phyloP scores from a whole-genome alignment of 2,797 vertebrate species.

The Babyrousa celebensis region DNA sequence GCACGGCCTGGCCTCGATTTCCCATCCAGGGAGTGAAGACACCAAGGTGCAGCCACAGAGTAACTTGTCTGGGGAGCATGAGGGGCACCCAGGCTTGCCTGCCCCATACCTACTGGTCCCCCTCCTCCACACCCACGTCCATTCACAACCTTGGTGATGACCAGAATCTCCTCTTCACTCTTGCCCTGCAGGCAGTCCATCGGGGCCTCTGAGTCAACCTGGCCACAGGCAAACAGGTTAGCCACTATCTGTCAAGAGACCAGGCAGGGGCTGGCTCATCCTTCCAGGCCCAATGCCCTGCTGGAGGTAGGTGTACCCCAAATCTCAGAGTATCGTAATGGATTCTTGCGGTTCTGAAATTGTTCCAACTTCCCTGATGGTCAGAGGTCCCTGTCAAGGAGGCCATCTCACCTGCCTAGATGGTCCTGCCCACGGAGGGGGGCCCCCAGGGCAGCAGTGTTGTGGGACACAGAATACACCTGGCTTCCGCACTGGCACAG shows the following conservation, averaged over 20 bases:
- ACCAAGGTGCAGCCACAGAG: background rate
- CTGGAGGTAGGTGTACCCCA: background rate
- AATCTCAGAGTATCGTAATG: background rate
- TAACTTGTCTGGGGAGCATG: background rate
- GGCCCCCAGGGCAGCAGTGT: background rate
- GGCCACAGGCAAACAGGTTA: conserved; percentile 80
- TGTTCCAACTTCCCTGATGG: background rate
- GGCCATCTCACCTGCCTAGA: background rate
- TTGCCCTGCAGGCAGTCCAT: conserved; percentile 85
- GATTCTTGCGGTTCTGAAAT: background rate
- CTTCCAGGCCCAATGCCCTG: background rate
- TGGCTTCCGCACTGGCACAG: background rate
- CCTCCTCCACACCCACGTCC: background rate
- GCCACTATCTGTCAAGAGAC: conserved; percentile 82
- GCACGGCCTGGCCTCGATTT: background rate
- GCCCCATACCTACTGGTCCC: fast-evolving
- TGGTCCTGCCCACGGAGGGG: background rate
- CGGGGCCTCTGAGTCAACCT: conserved; percentile 79
- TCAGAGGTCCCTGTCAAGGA: background rate
- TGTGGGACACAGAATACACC: background rate
- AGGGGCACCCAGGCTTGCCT: background rate
- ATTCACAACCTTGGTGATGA: conserved; percentile 57
- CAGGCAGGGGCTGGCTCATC: background rate
- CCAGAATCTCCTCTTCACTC: conserved; percentile 83
- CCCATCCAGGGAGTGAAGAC: background rate